A percentile compares a stretch with the other conserved stretches of the same genome.
These are phyloP conservation scores for Lindbergichthys nudifrons DNA, from an alignment of 2,797 vertebrate species.

Conservation along the genomic window DNA sequence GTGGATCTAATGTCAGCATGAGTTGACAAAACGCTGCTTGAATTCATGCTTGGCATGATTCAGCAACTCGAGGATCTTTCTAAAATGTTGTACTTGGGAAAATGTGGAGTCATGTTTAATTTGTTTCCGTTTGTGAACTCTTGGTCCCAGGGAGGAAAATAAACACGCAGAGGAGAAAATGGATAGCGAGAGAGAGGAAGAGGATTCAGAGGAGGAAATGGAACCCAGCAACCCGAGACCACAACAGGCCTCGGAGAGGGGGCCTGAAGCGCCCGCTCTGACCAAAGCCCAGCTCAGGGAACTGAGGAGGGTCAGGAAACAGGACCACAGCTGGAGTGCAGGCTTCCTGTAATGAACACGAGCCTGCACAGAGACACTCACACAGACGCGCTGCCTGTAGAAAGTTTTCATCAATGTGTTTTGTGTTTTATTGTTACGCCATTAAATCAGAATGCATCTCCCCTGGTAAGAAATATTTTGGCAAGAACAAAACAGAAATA, in stretches of 20 bases:
- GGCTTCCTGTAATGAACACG: constrained; percentile 57
- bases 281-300: constrained; percentile 88
- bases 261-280: constrained; percentile 59
- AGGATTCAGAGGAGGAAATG: constrained; percentile 87
- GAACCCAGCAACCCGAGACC: constrained; percentile 41
- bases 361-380: constrained; percentile 16
- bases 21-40: not conserved
- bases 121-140: not conserved
- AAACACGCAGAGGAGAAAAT: constrained; percentile 83
- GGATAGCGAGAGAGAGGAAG: constrained; percentile 88
- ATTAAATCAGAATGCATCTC: not conserved
- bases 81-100: not conserved
- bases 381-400: not conserved
- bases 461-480: not conserved
- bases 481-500: constrained; percentile 6
- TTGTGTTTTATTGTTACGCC: not conserved
- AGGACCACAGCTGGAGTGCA: constrained; percentile 91
- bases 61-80: not conserved
- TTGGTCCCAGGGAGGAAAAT: constrained; percentile 62
- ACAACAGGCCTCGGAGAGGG: constrained; percentile 30
- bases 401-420: not conserved
- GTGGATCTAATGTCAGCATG: not conserved
- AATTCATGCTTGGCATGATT: constrained; percentile 9
- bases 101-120: constrained; percentile 19
- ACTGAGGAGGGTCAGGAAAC: constrained; percentile 87